Conservation (phyloP, 35 echinoderm and acorn worm genomes). For the Acanthaster planci region DNA sequence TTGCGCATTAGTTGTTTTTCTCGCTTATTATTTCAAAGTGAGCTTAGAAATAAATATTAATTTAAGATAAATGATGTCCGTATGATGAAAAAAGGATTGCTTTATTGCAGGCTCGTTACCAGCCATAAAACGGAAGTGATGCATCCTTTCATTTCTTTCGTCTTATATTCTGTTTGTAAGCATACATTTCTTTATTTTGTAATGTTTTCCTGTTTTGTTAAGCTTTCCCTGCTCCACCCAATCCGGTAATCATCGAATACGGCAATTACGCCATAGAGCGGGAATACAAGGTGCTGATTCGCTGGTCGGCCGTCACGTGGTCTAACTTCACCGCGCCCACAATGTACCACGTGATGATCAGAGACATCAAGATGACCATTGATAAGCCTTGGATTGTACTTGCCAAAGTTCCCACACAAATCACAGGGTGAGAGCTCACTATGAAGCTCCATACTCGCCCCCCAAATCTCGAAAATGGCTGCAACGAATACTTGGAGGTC, state of each 20-base stretch:
- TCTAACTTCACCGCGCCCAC: slow-evolving; percentile 19
- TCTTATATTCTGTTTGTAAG: too few species aligned
- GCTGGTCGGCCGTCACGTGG: not conserved
- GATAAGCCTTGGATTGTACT: slow-evolving; percentile 12
- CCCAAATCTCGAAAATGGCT: not conserved
- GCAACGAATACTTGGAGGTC: too few species aligned
- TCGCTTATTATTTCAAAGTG: not conserved
- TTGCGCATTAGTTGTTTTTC: too few species aligned
- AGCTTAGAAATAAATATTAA: not conserved
- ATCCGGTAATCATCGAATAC: slow-evolving; percentile 59
- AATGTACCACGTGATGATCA: slow-evolving; percentile 33
- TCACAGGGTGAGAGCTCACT: slow-evolving; percentile 24
- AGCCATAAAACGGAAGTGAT: too few species aligned
- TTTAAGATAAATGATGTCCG: too few species aligned
- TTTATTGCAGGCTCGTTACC: too few species aligned
- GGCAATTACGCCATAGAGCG: slow-evolving; percentile 57
- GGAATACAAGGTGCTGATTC: slow-evolving; percentile 78
- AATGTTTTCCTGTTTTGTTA: too few species aligned
- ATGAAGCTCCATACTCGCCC: not conserved
- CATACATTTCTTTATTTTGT: too few species aligned
- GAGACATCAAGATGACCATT: slow-evolving; percentile 8
- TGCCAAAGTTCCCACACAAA: slow-evolving; percentile 7
- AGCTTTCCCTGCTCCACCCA: slow-evolving; percentile 80
- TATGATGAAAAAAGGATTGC: too few species aligned
- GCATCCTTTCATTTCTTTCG: too few species aligned